These are phyloP conservation scores for Xylocampa areola DNA, from an alignment of 2,888 invertebrate genomes.

Conservation along the genomic window DNA sequence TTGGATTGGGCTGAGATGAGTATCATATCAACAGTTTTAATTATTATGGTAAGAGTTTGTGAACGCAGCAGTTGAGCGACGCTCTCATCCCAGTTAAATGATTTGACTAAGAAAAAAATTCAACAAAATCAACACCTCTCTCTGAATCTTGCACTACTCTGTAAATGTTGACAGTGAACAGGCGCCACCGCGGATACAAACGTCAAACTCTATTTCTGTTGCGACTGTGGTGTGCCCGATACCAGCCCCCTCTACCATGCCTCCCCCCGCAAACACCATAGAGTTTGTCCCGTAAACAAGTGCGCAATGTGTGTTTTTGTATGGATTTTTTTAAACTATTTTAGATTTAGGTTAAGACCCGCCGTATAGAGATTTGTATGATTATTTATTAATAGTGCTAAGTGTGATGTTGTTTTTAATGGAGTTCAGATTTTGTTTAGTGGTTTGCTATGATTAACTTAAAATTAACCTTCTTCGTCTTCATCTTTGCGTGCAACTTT, in stretches of 20 bases:
- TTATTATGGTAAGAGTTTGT: too few relatives aligned
- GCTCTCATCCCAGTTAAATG: too few relatives aligned
- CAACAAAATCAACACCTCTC: constrained; percentile 14
- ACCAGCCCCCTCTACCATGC: constrained; percentile 57
- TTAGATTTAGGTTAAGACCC: constrained; percentile 67
- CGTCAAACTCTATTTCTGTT: constrained; percentile 89
- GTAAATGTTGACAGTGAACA: constrained; percentile 87
- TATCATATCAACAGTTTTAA: too few relatives aligned
- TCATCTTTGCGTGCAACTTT: neutral
- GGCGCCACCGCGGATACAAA: constrained; percentile 89
- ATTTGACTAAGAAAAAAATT: too few relatives aligned
- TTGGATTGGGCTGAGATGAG: too few relatives aligned
- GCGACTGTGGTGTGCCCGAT: constrained; percentile 78
- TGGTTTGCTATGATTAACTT: constrained; percentile 24
- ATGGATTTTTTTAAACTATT: constrained; percentile 75
- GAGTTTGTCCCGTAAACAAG: constrained; percentile 76
- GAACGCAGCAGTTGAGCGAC: too few relatives aligned
- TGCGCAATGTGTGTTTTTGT: constrained; percentile 70
- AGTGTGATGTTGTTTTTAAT: constrained; percentile 37
- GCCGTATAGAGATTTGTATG: constrained; percentile 38
- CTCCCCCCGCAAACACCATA: constrained; percentile 49
- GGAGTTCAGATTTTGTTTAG: constrained; percentile 12
- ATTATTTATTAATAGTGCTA: constrained; percentile 31
- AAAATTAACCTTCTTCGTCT: neutral
- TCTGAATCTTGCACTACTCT: constrained; percentile 71